These are phyloP conservation scores for Ophion obscuratus DNA, from an alignment of 2,888 invertebrate species.

Conservation along the genomic window DNA sequence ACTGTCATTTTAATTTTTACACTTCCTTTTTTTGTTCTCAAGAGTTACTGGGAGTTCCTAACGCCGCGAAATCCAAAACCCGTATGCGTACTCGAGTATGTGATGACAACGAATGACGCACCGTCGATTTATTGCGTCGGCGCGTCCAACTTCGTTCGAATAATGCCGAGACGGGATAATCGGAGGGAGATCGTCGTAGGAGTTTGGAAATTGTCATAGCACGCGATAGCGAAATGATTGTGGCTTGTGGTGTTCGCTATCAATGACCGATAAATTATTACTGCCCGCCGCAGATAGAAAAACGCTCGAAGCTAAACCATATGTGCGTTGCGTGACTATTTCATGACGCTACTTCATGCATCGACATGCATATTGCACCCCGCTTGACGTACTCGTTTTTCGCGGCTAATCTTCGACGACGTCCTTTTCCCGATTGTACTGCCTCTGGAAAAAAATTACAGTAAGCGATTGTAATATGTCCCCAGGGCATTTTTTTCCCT, in stretches of 20 bases:
- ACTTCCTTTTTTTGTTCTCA: neutral
- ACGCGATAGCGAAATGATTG: conserved; percentile 51
- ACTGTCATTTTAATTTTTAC: neutral
- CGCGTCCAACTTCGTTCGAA: conserved; percentile 7
- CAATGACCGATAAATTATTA: conserved; percentile 15
- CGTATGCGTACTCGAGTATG: neutral
- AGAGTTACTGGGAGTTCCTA: neutral
- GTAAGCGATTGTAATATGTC: neutral
- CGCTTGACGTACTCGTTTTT: neutral
- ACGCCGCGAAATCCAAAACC: neutral
- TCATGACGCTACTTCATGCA: conserved; percentile 31
- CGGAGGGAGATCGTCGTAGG: neutral
- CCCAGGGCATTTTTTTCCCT: neutral
- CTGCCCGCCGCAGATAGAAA: neutral
- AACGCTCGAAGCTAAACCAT: neutral
- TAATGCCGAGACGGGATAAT: conserved; percentile 1
- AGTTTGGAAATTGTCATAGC: conserved; percentile 23
- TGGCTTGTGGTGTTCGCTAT: conserved; percentile 34
- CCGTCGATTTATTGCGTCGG: neutral
- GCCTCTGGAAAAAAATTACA: neutral
- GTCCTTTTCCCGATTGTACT: conserved; percentile 2
- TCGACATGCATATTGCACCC: neutral
- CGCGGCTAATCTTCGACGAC: conserved; percentile 8
- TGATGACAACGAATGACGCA: neutral
- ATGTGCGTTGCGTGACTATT: conserved; percentile 48